A percentile compares a stretch with the other conserved stretches of the same genome.
Conservation (phyloP, 2,113 vertebrate genomes). For the Oenanthe oenanthe region DNA sequence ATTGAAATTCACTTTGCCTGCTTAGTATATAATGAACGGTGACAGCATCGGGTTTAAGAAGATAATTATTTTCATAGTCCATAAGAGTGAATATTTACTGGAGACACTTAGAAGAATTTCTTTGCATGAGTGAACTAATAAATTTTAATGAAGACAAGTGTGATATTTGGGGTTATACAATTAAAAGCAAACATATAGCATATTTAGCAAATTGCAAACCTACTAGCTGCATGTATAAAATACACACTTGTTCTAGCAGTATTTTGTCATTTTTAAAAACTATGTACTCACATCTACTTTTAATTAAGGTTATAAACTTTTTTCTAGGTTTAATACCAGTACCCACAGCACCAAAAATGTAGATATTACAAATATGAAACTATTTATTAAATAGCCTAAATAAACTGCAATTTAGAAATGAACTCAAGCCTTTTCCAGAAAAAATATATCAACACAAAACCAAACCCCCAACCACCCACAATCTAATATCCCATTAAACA, state of each 20-base stretch:
- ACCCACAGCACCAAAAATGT: neutral
- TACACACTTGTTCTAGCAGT: neutral
- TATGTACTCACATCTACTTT: neutral
- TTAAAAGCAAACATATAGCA: slow-evolving; percentile 26
- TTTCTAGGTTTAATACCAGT: neutral
- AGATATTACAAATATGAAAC: neutral
- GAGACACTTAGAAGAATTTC: slow-evolving; percentile 20
- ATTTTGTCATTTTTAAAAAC: neutral
- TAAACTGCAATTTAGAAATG: neutral
- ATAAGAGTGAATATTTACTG: slow-evolving; percentile 24
- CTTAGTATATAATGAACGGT: neutral
- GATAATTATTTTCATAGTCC: slow-evolving; percentile 45
- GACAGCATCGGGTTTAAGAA: slow-evolving; percentile 21
- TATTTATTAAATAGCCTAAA: neutral
- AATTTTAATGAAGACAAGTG: slow-evolving; percentile 52
- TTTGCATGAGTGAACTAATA: neutral
- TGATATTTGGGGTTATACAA: slow-evolving; percentile 20
- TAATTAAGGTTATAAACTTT: neutral
- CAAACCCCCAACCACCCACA: neutral
- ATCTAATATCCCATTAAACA: neutral
- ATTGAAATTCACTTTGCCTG: neutral
- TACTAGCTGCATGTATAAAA: neutral
- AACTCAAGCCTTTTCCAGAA: neutral
- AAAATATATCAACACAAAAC: neutral
- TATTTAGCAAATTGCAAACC: slow-evolving; percentile 29